Conservation (phyloP, 2,113 vertebrate genomes). For the Cephalopholis sonnerati region DNA sequence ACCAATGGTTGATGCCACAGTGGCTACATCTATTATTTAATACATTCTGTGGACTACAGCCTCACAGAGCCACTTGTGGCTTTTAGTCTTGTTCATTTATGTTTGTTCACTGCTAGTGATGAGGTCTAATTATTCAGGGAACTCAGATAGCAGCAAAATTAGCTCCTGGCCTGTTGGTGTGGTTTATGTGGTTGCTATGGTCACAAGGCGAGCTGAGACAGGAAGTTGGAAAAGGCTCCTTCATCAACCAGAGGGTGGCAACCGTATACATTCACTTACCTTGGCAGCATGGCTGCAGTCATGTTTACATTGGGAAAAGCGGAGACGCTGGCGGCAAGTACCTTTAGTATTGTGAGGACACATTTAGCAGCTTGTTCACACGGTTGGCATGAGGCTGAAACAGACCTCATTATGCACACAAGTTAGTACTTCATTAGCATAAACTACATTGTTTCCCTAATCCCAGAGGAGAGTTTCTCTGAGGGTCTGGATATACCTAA, state of each 20-base stretch:
- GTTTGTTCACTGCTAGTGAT: neutral
- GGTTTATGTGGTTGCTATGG: slow-evolving; percentile 3
- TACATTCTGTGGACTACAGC: too few species aligned
- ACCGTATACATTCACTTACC: fast-evolving
- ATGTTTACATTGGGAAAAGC: neutral
- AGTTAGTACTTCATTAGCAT: neutral
- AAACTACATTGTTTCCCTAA: neutral
- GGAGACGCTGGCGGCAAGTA: neutral
- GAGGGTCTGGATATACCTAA: neutral
- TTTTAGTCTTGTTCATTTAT: neutral
- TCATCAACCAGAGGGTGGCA: neutral
- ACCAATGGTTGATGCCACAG: too few species aligned
- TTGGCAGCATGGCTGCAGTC: neutral
- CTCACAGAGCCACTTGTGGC: neutral
- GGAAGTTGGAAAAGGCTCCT: neutral
- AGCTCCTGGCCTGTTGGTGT: neutral
- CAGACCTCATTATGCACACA: neutral
- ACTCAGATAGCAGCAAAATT: neutral
- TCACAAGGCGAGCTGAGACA: neutral
- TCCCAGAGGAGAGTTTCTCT: neutral
- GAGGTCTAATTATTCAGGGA: neutral
- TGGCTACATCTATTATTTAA: too few species aligned
- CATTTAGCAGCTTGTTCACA: neutral
- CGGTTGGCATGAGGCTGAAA: neutral
- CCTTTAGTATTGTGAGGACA: neutral